A percentile compares a stretch with the other conserved stretches of the same genome.
Conservation (phyloP, 2,113 vertebrate species). For the Paratilapia polleni region DNA sequence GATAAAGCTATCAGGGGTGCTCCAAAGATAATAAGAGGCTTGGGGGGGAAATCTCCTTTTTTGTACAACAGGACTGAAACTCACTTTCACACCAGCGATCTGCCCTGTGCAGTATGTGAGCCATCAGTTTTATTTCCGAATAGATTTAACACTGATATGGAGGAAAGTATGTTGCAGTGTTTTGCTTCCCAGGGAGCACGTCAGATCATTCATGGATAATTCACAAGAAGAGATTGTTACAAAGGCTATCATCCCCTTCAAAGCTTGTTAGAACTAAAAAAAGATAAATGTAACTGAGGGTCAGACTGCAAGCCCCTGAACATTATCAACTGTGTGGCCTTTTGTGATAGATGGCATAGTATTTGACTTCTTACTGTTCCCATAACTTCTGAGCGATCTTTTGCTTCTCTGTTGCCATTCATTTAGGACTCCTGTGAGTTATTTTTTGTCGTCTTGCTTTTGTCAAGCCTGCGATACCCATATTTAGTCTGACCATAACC, state of each 20-base stretch:
- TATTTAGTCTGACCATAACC: slow-evolving; percentile 19
- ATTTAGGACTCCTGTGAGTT: slow-evolving; percentile 18
- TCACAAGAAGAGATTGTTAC: slow-evolving; percentile 22
- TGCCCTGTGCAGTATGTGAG: slow-evolving; percentile 30
- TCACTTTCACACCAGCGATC: slow-evolving; percentile 33
- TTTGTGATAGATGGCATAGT: slow-evolving; percentile 12
- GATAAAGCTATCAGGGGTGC: slow-evolving; percentile 45
- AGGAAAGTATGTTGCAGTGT: slow-evolving; percentile 13
- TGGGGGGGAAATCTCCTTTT: slow-evolving; percentile 53
- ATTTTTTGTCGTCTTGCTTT: slow-evolving; percentile 33
- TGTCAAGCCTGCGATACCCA: slow-evolving; percentile 37
- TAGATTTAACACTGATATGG: slow-evolving; percentile 23
- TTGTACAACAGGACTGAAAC: slow-evolving; percentile 50
- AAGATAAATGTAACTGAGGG: neutral
- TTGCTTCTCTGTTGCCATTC: slow-evolving; percentile 5
- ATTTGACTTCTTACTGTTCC: neutral
- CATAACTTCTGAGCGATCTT: slow-evolving; percentile 1
- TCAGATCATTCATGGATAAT: slow-evolving; percentile 8
- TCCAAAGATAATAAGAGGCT: slow-evolving; percentile 57
- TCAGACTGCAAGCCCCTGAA: neutral
- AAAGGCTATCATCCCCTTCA: neutral
- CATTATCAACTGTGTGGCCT: slow-evolving; percentile 11
- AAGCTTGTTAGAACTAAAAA: neutral
- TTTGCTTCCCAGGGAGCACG: slow-evolving; percentile 3
- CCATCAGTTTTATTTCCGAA: slow-evolving; percentile 42